Evolutionary conservation across 2,888 invertebrate species (phyloP).

Genomic region (Zaprionus obscuricornis): DNA sequence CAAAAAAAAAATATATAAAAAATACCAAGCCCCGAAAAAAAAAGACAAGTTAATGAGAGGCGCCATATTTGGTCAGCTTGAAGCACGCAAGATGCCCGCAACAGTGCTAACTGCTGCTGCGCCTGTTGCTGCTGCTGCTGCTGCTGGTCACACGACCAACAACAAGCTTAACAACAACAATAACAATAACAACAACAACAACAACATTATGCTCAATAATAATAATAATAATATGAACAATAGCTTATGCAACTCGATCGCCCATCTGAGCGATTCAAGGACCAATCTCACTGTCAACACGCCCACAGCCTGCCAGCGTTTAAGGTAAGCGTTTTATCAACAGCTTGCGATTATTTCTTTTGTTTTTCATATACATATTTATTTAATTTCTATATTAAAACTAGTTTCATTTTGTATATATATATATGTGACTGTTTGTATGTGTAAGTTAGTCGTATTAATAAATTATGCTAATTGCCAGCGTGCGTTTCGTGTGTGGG

Average conservation of each 20-base stretch:
- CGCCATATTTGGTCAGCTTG: conserved; percentile 68
- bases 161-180: too few relatives aligned
- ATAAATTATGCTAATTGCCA: conserved; percentile 61
- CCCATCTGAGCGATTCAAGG: conserved; percentile 82
- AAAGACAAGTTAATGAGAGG: conserved; percentile 68
- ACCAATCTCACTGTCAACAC: conserved; percentile 79
- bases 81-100: conserved; percentile 69
- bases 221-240: conserved; percentile 52
- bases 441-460: conserved; percentile 35
- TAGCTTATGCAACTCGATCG: conserved; percentile 68
- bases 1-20: too few relatives aligned
- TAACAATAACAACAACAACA: too few relatives aligned
- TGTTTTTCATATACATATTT: conserved; percentile 1
- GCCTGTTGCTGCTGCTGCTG: too few relatives aligned
- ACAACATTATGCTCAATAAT: conserved; percentile 37
- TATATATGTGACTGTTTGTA: conserved; percentile 22
- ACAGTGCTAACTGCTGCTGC: conserved; percentile 62
- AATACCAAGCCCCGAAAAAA: too few relatives aligned
- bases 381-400: conserved; percentile 11
- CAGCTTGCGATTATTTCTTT: conserved; percentile 20
- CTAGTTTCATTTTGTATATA: conserved; percentile 39
- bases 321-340: conserved; percentile 77
- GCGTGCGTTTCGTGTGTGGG: conserved; percentile 48
- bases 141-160: conserved; percentile 69
- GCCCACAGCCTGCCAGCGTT: conserved; percentile 81